A percentile compares a stretch with the other conserved stretches of the same genome.
Conservation (phyloP, 2,797 vertebrate species). For the Onychomys arenicola region DNA sequence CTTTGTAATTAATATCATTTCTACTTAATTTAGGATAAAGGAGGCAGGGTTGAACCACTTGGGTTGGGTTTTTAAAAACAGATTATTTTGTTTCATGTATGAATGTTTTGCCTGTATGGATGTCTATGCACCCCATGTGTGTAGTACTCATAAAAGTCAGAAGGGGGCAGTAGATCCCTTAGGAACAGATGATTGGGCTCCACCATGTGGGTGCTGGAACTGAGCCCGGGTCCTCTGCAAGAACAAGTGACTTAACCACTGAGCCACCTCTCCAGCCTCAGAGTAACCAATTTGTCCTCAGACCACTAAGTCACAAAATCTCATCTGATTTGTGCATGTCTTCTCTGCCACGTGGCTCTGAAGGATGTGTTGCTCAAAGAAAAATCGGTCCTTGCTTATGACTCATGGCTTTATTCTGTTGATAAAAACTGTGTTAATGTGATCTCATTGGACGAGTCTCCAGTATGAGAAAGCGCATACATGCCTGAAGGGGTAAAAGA, state of each 20-base stretch:
- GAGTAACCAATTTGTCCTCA: neutral
- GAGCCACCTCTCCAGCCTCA: neutral
- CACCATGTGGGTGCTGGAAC: neutral
- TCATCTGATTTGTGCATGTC: neutral
- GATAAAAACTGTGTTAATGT: conserved; percentile 77
- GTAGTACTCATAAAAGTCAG: neutral
- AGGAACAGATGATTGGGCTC: no score
- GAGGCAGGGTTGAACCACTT: neutral
- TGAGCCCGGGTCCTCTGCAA: neutral
- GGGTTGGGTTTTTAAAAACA: neutral
- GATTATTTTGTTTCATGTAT: neutral
- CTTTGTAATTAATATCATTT: conserved; percentile 26
- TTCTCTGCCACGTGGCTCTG: conserved; percentile 36
- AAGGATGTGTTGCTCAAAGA: conserved; percentile 47
- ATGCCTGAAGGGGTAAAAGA: conserved; percentile 54
- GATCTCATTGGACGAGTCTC: conserved; percentile 57
- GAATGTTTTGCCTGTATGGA: neutral
- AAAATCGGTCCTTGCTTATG: neutral
- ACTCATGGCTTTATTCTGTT: conserved; percentile 48
- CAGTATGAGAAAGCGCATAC: conserved; percentile 60
- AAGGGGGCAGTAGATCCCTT: neutral
- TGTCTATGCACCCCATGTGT: neutral
- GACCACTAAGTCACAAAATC: conserved; percentile 45
- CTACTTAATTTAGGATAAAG: conserved; percentile 54
- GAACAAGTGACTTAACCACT: neutral